These are phyloP conservation scores for Heterodera filipjevi DNA, from an alignment of 2,888 invertebrate species.

Conservation along the genomic window DNA sequence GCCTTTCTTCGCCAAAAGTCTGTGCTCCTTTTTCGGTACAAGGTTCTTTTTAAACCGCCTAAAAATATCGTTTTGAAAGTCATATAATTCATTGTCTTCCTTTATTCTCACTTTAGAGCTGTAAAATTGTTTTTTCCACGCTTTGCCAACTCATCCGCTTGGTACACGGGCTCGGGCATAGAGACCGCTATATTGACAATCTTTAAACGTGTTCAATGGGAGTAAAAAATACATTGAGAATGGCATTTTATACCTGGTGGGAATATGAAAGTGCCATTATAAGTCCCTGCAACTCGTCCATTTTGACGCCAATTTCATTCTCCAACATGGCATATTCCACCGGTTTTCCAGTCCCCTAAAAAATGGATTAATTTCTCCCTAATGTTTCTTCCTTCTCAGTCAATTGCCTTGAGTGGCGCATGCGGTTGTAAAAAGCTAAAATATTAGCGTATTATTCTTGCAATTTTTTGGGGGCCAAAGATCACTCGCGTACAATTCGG, in stretches of 20 bases:
- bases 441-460: neutral
- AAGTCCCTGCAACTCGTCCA: conserved; percentile 48
- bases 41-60: conserved; percentile 6
- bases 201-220: neutral
- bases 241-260: conserved; percentile 29
- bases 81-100: neutral
- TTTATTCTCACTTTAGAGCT: conserved; percentile 23
- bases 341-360: conserved; percentile 52
- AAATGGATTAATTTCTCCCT: neutral
- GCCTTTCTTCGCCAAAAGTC: neutral
- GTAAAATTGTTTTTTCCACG: conserved; percentile 45
- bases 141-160: conserved; percentile 58
- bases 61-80: neutral
- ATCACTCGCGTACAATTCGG: conserved; percentile 47
- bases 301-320: conserved; percentile 41
- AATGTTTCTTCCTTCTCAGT: too few species aligned
- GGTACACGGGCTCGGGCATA: conserved; percentile 55
- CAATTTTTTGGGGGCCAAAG: neutral
- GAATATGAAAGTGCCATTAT: conserved; percentile 35
- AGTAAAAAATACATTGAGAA: neutral
- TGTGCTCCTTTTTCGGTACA: neutral
- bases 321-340: conserved; percentile 45
- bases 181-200: conserved; percentile 36
- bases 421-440: conserved; percentile 42
- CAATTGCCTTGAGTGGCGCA: conserved; percentile 40